Evolutionary conservation across 1,140 invertebrate genomes (phyloP).

Genomic region (Polypedilum pembai): DNA sequence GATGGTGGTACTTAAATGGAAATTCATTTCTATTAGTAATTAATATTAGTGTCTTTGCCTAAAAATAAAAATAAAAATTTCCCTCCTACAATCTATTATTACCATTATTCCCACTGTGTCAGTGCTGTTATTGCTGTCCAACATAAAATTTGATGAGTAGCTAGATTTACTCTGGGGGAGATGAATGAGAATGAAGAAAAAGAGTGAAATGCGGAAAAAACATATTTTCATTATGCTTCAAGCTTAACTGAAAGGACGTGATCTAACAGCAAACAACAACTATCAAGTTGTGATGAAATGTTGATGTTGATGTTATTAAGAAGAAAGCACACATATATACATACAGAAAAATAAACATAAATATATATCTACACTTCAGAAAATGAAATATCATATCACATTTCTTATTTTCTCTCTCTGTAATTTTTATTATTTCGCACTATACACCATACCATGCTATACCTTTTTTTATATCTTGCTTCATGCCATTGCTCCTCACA

Average conservation of each 20-base stretch:
- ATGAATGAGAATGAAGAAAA: too few species aligned
- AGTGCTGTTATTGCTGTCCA: too few species aligned
- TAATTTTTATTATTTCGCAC: not conserved
- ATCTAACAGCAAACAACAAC: not conserved
- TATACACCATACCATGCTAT: not conserved
- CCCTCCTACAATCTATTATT: too few species aligned
- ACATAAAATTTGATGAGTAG: too few species aligned
- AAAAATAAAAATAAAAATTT: too few species aligned
- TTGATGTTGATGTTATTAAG: conserved; percentile 4
- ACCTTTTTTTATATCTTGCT: not conserved
- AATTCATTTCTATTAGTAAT: too few species aligned
- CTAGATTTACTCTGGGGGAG: too few species aligned
- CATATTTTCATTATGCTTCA: conserved; percentile 14
- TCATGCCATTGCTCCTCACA: not conserved
- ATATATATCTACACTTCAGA: not conserved
- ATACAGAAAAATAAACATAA: too few species aligned
- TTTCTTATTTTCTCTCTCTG: conserved; percentile 11
- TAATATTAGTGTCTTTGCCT: too few species aligned
- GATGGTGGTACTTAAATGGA: too few species aligned
- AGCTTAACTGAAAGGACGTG: conserved; percentile 15
- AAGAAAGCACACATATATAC: not conserved
- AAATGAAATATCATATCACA: conserved; percentile 9
- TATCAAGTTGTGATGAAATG: conserved; percentile 7
- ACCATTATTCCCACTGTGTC: too few species aligned
- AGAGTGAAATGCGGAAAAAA: not conserved